Base-by-base conservation (phyloP, 2,113 vertebrate species). In the Nestor notabilis region DNA sequence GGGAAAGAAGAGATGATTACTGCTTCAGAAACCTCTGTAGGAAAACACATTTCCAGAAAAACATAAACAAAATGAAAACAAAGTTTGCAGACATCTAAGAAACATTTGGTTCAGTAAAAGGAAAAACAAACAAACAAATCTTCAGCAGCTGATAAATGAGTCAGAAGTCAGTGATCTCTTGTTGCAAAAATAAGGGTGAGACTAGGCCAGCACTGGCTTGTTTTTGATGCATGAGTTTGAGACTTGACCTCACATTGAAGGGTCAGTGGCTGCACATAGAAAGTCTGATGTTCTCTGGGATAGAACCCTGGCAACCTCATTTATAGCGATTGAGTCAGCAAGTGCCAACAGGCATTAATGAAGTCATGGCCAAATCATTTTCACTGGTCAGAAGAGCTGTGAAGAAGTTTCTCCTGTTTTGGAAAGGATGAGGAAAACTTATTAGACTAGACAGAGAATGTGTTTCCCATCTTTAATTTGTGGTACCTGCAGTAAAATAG, bases 81-180 rank as follows among this genome's bases (percentile, higher is more conserved):
- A 79, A 83, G 39, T 85, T 86, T 94, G 35, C 74, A 85, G 78
- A 79, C 79, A 49, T 95, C 88, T 90, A 88, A 86, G 83, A 90
- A 83, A 50, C 28, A 49, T 92, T 85, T 92, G 53, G 68, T 85
- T 49, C 39, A 92, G 65, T 60, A 66, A 89, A 95, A 86, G 21
- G 63, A 60, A 92, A 96, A 93, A 49, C 66, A 95, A 94, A 85
- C 75, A 95, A 95, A 87, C 81, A 96, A 65, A 91, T 83, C 91
- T 80, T 53, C 58, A 90, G 9, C 83, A 95, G 89, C 86, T 96
- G 91, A 93, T 94, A 86, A 92, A 90, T 95, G 91, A 92, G 63
- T 95, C 90, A 92, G 79, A 72, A 88, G 71, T 77, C 79, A 85
- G 46, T 83, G 79, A 93, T 87, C 75, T 87, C 61, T 68, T 83